Conservation (phyloP, 2,888 invertebrate genomes). For the Erebia ligea region DNA sequence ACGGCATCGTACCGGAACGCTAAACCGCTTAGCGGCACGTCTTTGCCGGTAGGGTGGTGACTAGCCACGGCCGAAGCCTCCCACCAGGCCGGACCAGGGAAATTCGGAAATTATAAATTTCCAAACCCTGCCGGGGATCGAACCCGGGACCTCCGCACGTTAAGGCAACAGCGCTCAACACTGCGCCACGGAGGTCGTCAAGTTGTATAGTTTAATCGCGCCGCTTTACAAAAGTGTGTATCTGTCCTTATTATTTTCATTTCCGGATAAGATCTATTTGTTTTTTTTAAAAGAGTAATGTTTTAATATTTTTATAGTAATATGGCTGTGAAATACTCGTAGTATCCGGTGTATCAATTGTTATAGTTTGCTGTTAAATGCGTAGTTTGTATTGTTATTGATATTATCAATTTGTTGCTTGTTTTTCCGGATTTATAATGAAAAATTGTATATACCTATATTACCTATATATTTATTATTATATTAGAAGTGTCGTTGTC, state of each 20-base stretch:
- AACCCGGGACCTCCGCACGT: no score
- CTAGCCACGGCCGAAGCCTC: no score
- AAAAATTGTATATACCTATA: background rate
- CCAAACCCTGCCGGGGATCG: no score
- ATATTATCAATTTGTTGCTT: background rate
- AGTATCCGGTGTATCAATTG: conserved; percentile 36
- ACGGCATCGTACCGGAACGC: no score
- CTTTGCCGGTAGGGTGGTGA: no score
- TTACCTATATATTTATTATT: background rate
- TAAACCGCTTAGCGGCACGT: no score
- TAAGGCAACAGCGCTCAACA: no score
- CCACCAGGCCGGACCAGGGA: no score
- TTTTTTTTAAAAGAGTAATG: conserved; percentile 10
- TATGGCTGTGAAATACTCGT: conserved; percentile 47
- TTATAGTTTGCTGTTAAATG: background rate
- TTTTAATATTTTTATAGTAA: conserved; percentile 35
- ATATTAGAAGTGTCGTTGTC: background rate
- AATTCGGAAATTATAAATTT: no score
- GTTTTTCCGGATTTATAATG: background rate
- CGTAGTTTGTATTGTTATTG: background rate
- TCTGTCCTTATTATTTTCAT: background rate
- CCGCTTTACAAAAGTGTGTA: background rate
- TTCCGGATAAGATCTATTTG: conserved; percentile 6
- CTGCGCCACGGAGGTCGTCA: no score
- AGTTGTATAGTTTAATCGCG: no score